Conservation (phyloP, 2,888 invertebrate genomes). For the Lapara coniferarum region DNA sequence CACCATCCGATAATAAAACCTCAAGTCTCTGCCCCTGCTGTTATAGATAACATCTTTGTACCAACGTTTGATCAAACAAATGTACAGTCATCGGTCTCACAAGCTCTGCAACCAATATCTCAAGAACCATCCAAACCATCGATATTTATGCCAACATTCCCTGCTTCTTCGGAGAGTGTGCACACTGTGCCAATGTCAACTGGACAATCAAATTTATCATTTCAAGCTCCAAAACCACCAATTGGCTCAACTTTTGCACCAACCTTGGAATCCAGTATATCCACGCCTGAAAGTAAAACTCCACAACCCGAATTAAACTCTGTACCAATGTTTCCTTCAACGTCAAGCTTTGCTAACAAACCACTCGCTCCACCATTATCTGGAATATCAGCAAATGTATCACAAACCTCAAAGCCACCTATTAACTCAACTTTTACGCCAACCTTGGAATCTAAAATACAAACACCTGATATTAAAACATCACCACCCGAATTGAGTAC, state of each 20-base stretch:
- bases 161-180: background rate
- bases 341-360: background rate
- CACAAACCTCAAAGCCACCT: background rate
- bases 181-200: background rate
- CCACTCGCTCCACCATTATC: background rate
- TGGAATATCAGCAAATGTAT: background rate
- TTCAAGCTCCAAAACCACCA: background rate
- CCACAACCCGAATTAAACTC: background rate
- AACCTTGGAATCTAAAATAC: background rate
- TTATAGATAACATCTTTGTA: slow-evolving; percentile 61
- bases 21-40: slow-evolving; percentile 44
- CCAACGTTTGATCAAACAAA: slow-evolving; percentile 45
- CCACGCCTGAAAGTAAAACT: background rate
- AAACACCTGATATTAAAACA: background rate
- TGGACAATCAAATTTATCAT: background rate
- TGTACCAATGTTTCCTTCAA: background rate
- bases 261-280: background rate
- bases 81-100: background rate
- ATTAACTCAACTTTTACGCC: background rate
- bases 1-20: slow-evolving; percentile 65
- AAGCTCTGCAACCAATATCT: background rate
- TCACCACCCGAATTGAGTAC: background rate
- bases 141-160: slow-evolving; percentile 24
- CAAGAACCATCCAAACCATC: background rate
- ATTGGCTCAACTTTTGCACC: background rate